These are phyloP conservation scores for Mormyrops attenuatus DNA, from an alignment of 2,797 vertebrate species.

Conservation along the genomic window DNA sequence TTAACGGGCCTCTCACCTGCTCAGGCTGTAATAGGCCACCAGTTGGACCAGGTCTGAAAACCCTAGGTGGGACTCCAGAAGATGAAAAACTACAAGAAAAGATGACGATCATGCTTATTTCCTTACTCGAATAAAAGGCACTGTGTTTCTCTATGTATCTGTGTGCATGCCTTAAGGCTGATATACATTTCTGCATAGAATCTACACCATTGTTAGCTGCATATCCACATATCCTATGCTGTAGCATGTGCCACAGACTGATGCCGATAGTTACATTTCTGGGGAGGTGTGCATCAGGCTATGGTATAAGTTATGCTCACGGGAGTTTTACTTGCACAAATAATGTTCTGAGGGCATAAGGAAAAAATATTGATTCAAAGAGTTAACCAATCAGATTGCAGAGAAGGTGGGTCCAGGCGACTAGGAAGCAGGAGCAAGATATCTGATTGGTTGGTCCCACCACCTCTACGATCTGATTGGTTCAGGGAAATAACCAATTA, in stretches of 20 bases:
- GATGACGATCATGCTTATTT: neutral
- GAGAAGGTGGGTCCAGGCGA: neutral
- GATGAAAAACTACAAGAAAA: conserved; percentile 56
- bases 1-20: conserved; percentile 63
- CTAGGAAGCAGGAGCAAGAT: neutral
- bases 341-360: neutral
- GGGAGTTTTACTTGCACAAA: neutral
- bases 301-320: neutral
- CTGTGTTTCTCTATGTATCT: conserved; percentile 6
- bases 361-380: neutral
- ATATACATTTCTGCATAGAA: neutral
- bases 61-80: conserved; percentile 68
- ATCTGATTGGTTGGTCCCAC: neutral
- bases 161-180: neutral
- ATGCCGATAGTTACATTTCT: neutral
- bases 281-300: neutral
- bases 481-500: neutral
- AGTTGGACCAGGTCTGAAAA: conserved; percentile 70
- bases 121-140: neutral
- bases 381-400: neutral
- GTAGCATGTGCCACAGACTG: too few relatives aligned
- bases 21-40: conserved; percentile 71
- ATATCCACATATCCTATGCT: neutral
- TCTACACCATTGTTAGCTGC: neutral
- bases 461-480: neutral